These are phyloP conservation scores for Bombyx mori DNA, from an alignment of 1,140 invertebrate genomes.

Conservation along the genomic window ASM3026992v2 NC_085129.1:8609501-8610000, in stretches of 20 bases:
- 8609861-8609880: conserved; percentile 4
- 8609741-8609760: conserved; percentile 15
- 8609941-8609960: no score
- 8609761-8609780: background rate
- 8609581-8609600: conserved; percentile 43
- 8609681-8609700: conserved; percentile 39
- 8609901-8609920: no score
- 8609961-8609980: no score
- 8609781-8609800: conserved; percentile 2
- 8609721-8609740: conserved; percentile 25
- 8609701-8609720: conserved; percentile 25
- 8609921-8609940: no score
- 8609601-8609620: conserved; percentile 32
- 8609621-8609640: conserved; percentile 33
- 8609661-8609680: conserved; percentile 16
- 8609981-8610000: no score
- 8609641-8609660: conserved; percentile 42
- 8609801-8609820: conserved; percentile 18
- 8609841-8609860: conserved; percentile 31
- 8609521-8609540: background rate
- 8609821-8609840: conserved; percentile 9
- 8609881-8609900: no score
- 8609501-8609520: no score
- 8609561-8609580: conserved; percentile 19
- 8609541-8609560: background rate